Base-by-base conservation (phyloP, 2,113 vertebrate genomes). In the Clarias gariepinus region DNA sequence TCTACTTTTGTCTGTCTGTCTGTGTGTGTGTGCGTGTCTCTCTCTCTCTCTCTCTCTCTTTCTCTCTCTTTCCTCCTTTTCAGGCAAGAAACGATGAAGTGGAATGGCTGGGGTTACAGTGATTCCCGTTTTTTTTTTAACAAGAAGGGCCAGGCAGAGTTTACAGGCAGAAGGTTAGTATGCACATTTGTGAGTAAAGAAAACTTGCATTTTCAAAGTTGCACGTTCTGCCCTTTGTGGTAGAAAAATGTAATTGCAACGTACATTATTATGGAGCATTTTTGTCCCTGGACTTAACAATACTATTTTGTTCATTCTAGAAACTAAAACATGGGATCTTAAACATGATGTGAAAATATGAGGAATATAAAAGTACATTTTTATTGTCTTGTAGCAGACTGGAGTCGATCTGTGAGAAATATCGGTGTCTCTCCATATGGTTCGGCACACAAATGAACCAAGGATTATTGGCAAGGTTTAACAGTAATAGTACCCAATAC, bases 21-120 rank as follows among this genome's bases (percentile, higher is more conserved):
- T 78, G 2, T 19, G 19, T 2, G n/a, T 33, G 61, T 85, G 19
- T 57, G n/a, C n/a, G n/a, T n/a, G n/a, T n/a, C n/a, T n/a, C n/a
- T n/a, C n/a, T n/a, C n/a, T n/a, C n/a, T n/a, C 21, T 88, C 52
- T 87, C 13, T 23, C 8, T 36, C 4, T n/a, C n/a, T n/a, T n/a
- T 16, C 41, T 53, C 4, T 66, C 30, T 41, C 7, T 53, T 81
- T 91, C 85, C 69, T 71, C 8, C 60, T 23, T 90, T 84, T 88
- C 92, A 99, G 98, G 93, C 98, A 99, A 94, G 98, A 99, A 93
- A 89, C 98, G 89, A 95, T 99, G 95, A 99, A 99, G 89, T 99
- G 98, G 98, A 99, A 99, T 87, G 98, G 98, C 88, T 99, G 98
- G 98, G 98, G 98, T 84, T 99, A 99, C 92, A 98, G 95, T 88